Percentiles rank a stretch among this genome's conserved stretches.
Evolutionary conservation across 1,140 invertebrate species (phyloP).

Genomic region (Tetragnatha versicolor): DNA sequence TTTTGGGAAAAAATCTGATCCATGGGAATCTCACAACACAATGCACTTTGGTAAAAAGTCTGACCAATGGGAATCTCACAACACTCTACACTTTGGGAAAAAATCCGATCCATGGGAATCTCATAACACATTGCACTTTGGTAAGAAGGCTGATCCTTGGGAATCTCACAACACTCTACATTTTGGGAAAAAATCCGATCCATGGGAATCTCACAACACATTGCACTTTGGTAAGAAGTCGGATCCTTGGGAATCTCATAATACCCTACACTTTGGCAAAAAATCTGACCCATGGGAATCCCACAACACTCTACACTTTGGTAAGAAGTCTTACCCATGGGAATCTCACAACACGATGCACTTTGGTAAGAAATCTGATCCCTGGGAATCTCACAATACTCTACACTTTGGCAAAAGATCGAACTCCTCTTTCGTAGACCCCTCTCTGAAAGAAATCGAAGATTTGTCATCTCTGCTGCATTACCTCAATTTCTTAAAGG

Average conservation of each 20-base stretch:
- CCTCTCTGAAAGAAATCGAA: too few species aligned
- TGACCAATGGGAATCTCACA: not conserved
- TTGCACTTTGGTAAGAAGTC: slow-evolving; percentile 33
- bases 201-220: slow-evolving; percentile 4
- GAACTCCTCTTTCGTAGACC: too few species aligned
- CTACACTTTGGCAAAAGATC: slow-evolving; percentile 22
- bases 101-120: slow-evolving; percentile 1
- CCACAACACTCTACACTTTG: slow-evolving; percentile 22
- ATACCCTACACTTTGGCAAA: slow-evolving; percentile 21
- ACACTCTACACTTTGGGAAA: not conserved
- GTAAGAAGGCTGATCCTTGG: not conserved
- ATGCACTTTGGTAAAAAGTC: slow-evolving; percentile 16
- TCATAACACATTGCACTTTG: slow-evolving; percentile 28
- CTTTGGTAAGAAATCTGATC: slow-evolving; percentile 20
- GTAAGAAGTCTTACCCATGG: slow-evolving; percentile 4
- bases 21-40: not conserved
- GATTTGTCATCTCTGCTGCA: too few species aligned
- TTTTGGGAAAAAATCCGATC: slow-evolving; percentile 14
- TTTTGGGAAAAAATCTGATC: slow-evolving; percentile 10
- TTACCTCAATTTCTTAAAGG: too few species aligned
- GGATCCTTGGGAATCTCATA: slow-evolving; percentile 10
- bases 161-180: not conserved
- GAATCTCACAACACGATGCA: slow-evolving; percentile 3
- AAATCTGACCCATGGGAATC: slow-evolving; percentile 15
- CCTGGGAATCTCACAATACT: not conserved